Evolutionary conservation across 2,888 invertebrate genomes (phyloP).

Genomic region (Lamellibrachia columna): DNA sequence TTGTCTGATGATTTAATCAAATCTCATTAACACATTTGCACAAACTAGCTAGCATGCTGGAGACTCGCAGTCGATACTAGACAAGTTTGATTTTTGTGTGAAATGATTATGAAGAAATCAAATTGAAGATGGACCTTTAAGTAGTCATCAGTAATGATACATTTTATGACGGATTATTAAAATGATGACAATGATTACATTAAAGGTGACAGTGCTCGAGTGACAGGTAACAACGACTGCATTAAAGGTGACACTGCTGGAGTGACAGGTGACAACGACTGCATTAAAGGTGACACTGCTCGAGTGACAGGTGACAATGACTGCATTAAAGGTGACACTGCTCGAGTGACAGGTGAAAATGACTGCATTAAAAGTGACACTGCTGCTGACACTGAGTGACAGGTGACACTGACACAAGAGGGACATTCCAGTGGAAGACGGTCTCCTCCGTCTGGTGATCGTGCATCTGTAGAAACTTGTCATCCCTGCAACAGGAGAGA

Average conservation of each 20-base stretch:
- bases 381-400: neutral
- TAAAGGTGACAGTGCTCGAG: neutral
- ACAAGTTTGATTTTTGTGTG: too few relatives aligned
- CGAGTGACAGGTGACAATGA: constrained; percentile 8
- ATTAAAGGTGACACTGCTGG: neutral
- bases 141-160: neutral
- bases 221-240: neutral
- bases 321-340: neutral
- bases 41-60: too few relatives aligned
- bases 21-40: too few relatives aligned
- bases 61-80: too few relatives aligned
- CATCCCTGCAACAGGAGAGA: constrained; percentile 39
- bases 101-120: too few relatives aligned
- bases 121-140: too few relatives aligned
- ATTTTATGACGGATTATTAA: neutral
- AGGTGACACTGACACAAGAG: constrained; percentile 49
- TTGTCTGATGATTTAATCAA: too few relatives aligned
- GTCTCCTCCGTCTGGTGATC: constrained; percentile 51
- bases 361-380: neutral
- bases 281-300: neutral
- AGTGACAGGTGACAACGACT: neutral
- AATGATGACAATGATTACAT: neutral
- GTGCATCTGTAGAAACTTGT: constrained; percentile 53
- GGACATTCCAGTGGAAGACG: constrained; percentile 55
- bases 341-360: constrained; percentile 7